phyloP scores from a whole-genome alignment of 2,888 invertebrate species.

The Trichogramma evanescens region DNA sequence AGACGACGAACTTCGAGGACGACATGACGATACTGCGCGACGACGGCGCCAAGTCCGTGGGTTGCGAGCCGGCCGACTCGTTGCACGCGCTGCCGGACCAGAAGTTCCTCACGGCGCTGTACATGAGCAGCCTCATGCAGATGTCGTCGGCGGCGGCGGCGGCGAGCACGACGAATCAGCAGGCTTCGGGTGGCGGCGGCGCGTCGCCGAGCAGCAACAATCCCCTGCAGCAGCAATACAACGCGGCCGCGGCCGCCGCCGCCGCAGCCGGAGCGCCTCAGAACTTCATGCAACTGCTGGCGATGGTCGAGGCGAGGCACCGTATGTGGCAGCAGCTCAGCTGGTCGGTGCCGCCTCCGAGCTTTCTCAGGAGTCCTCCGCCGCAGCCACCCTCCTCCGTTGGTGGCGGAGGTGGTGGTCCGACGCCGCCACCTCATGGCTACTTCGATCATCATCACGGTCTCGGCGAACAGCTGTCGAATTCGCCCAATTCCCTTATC shows the following conservation, averaged over 20 bases:
- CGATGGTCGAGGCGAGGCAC: conserved; percentile 40
- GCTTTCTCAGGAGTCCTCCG: conserved; percentile 35
- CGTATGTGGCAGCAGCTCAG: conserved; percentile 44
- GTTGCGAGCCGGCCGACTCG: conserved; percentile 15
- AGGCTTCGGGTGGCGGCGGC: no score
- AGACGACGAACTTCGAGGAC: conserved; percentile 26
- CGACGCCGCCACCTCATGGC: conserved; percentile 28
- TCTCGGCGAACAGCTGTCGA: conserved; percentile 37
- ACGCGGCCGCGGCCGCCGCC: no score
- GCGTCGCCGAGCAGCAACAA: no score
- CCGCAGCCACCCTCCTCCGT: no score
- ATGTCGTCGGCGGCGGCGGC: conserved; percentile 39
- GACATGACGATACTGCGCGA: conserved; percentile 41
- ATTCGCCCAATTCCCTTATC: conserved; percentile 35
- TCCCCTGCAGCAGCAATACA: no score
- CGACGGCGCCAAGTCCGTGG: conserved; percentile 34
- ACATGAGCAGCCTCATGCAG: conserved; percentile 46
- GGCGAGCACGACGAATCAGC: conserved; percentile 28
- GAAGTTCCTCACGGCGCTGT: conserved; percentile 44
- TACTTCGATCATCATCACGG: conserved; percentile 33
- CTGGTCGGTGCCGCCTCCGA: conserved; percentile 39
- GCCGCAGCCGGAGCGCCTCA: no score
- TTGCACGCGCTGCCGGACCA: conserved; percentile 41
- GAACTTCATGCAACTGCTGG: conserved; percentile 42
- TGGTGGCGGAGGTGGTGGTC: conserved; percentile 11